phyloP scores from a whole-genome alignment of 2,113 vertebrate genomes.

The Eleginops maclovinus region DNA sequence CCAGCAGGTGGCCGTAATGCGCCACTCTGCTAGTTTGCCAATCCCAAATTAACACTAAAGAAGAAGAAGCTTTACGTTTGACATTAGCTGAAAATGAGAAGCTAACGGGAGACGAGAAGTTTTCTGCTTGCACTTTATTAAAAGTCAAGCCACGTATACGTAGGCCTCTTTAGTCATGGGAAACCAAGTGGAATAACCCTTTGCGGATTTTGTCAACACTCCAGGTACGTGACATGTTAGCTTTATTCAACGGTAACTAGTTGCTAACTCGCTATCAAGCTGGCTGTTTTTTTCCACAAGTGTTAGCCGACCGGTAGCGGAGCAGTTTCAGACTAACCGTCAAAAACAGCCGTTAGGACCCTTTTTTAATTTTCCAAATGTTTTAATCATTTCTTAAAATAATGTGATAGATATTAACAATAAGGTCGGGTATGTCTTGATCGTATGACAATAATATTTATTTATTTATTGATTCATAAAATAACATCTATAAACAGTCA shows the following conservation, averaged over 20 bases:
- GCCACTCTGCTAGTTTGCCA: no score
- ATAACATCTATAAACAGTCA: no score
- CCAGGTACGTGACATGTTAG: constrained; percentile 59
- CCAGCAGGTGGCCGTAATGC: no score
- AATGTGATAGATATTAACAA: no score
- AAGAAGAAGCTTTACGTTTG: constrained; percentile 12
- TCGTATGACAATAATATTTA: no score
- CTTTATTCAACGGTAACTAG: constrained; percentile 6
- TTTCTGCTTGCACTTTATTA: constrained; percentile 37
- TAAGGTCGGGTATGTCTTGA: no score
- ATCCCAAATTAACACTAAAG: neutral
- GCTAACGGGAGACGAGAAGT: constrained; percentile 59
- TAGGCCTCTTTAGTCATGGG: constrained; percentile 39
- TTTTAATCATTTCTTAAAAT: no score
- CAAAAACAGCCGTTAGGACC: neutral
- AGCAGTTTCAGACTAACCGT: neutral
- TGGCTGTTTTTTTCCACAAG: constrained; percentile 31
- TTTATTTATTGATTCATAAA: no score
- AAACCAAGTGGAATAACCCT: constrained; percentile 34
- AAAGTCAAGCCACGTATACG: constrained; percentile 13
- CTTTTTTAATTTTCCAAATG: no score
- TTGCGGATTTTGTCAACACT: neutral
- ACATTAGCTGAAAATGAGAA: constrained; percentile 48
- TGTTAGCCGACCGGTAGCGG: constrained; percentile 52
- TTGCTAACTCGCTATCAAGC: constrained; percentile 33